A percentile compares a stretch with the other conserved stretches of the same genome.
These are phyloP conservation scores for Amphiprion clarkii DNA, from an alignment of 2,797 vertebrate genomes.

Conservation along the genomic window DNA sequence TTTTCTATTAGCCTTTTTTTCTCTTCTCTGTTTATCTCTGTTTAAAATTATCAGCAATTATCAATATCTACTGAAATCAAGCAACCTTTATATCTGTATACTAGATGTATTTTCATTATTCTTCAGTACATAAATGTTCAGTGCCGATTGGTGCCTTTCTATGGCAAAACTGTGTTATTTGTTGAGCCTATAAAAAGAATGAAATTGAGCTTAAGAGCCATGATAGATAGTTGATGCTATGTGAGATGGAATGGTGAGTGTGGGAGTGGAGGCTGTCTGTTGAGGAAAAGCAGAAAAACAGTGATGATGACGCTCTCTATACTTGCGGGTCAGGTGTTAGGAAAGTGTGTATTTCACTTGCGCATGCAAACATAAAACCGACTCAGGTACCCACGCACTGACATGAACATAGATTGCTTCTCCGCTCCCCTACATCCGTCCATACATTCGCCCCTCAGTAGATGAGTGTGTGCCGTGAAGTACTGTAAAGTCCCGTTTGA, in stretches of 20 bases:
- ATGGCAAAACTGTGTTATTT: neutral
- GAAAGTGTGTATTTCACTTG: conserved; percentile 28
- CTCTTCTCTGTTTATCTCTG: too few species aligned
- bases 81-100: too few species aligned
- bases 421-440: conserved; percentile 3
- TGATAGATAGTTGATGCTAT: conserved; percentile 27
- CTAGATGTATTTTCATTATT: neutral
- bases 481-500: conserved; percentile 52
- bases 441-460: conserved; percentile 33
- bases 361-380: conserved; percentile 27
- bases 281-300: conserved; percentile 44
- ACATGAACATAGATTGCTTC: conserved; percentile 16
- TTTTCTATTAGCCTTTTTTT: too few species aligned
- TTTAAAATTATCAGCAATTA: too few species aligned
- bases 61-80: too few species aligned
- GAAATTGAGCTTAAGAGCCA: conserved; percentile 9
- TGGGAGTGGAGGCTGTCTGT: conserved; percentile 54
- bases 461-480: conserved; percentile 19
- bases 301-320: conserved; percentile 28
- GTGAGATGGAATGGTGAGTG: conserved; percentile 41
- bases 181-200: neutral
- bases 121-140: neutral
- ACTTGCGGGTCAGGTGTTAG: conserved; percentile 58
- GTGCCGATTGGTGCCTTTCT: neutral
- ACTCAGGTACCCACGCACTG: conserved; percentile 47